Conservation (phyloP, 2,113 vertebrate species). For the Microtus richardsoni region DNA sequence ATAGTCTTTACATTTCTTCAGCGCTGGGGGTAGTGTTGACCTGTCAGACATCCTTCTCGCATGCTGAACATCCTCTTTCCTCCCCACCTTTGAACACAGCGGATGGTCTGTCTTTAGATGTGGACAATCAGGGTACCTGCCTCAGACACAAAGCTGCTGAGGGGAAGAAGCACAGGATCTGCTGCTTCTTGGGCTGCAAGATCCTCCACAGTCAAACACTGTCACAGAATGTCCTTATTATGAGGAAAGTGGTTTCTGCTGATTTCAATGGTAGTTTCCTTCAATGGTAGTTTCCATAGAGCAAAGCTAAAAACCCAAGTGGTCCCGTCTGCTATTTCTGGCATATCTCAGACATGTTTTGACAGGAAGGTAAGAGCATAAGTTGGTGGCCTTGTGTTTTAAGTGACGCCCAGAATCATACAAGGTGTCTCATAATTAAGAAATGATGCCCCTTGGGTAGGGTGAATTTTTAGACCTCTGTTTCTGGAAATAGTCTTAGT, state of each 20-base stretch:
- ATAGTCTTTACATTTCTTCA: neutral
- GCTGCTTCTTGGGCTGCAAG: neutral
- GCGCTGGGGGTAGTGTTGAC: neutral
- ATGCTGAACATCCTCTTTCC: neutral
- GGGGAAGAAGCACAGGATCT: neutral
- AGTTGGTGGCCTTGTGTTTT: neutral
- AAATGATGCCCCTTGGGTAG: neutral
- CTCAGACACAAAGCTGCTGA: neutral
- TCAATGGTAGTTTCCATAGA: neutral
- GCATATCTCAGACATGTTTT: neutral
- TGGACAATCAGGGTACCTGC: neutral
- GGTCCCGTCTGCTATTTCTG: neutral
- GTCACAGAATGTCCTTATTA: conserved; percentile 4
- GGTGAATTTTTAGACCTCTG: neutral
- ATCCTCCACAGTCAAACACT: neutral
- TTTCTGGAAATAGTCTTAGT: neutral
- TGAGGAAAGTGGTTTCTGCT: conserved; percentile 23
- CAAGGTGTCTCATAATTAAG: neutral
- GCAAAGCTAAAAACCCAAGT: neutral
- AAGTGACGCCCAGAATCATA: neutral
- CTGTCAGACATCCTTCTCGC: neutral
- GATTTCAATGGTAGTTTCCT: conserved; percentile 11
- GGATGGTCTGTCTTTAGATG: rapidly evolving
- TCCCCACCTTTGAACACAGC: neutral
- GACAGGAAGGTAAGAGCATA: neutral